Percentiles rank a stretch among this genome's conserved stretches.
These are phyloP conservation scores for Garra rufa DNA, from an alignment of 2,113 vertebrate species.

Conservation along the genomic window DNA sequence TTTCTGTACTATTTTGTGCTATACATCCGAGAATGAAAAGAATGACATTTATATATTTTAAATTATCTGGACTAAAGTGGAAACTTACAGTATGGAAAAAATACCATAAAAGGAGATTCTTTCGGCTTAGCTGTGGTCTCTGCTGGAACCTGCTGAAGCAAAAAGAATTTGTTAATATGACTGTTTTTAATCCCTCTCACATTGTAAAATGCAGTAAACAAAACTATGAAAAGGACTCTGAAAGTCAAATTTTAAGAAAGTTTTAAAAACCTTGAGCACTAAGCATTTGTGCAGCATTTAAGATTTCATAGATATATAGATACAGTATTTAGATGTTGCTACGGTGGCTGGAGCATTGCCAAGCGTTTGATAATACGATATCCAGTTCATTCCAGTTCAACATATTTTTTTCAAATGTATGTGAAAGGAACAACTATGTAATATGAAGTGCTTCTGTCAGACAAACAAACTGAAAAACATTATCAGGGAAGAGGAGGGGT, in stretches of 20 bases:
- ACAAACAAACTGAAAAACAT: background rate
- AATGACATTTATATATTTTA: background rate
- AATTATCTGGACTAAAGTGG: background rate
- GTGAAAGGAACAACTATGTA: background rate
- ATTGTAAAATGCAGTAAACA: background rate
- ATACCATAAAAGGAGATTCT: background rate
- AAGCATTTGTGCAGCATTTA: background rate
- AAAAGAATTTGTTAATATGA: background rate
- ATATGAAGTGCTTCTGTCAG: background rate
- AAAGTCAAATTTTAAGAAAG: background rate
- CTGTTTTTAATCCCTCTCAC: background rate
- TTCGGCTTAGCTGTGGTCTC: fast-evolving
- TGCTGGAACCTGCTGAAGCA: background rate
- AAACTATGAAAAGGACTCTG: background rate
- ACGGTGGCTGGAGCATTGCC: too few species aligned
- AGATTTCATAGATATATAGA: background rate
- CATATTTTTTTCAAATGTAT: background rate
- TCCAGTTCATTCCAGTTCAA: background rate
- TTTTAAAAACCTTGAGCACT: background rate
- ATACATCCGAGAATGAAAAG: background rate
- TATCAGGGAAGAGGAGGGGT: background rate
- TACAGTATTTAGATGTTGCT: background rate
- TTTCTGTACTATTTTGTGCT: too few species aligned
- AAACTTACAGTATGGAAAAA: background rate
- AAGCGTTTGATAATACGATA: background rate